Conservation (phyloP, 2,888 invertebrate genomes). For the Hemithea aestivaria region DNA sequence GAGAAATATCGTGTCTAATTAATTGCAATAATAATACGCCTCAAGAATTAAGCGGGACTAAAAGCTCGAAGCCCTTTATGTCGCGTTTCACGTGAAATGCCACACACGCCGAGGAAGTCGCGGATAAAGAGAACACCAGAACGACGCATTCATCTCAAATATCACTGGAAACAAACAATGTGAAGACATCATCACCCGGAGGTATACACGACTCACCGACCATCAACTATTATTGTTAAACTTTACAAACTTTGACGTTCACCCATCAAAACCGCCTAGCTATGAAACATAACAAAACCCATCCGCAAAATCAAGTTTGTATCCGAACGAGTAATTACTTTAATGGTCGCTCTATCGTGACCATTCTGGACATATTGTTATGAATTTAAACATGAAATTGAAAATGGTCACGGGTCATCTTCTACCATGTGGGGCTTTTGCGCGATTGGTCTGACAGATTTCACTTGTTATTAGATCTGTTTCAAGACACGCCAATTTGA, state of each 20-base stretch:
- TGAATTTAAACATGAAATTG: constrained; percentile 71
- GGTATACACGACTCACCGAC: constrained; percentile 62
- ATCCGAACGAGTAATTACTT: constrained; percentile 60
- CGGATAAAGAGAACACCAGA: constrained; percentile 12
- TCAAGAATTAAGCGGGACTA: too few relatives aligned
- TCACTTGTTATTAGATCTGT: constrained; percentile 49
- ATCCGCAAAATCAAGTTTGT: constrained; percentile 42
- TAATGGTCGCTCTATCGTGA: constrained; percentile 67
- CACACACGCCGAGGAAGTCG: constrained; percentile 16
- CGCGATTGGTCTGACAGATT: constrained; percentile 55
- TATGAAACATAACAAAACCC: constrained; percentile 25
- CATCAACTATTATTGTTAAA: constrained; percentile 70
- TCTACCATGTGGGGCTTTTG: constrained; percentile 49
- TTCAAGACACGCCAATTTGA: constrained; percentile 41
- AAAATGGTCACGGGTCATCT: constrained; percentile 68
- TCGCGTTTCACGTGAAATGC: constrained; percentile 13
- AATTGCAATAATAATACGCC: too few relatives aligned
- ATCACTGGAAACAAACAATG: constrained; percentile 59
- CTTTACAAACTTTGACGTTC: constrained; percentile 40
- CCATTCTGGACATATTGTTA: constrained; percentile 66
- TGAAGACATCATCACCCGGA: constrained; percentile 55
- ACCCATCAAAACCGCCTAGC: constrained; percentile 28
- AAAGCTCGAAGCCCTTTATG: constrained; percentile 1
- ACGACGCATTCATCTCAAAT: constrained; percentile 16
- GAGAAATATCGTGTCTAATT: too few relatives aligned